Base-by-base conservation (phyloP, 1,140 invertebrate species). In the Platorchestia sp. region DNA sequence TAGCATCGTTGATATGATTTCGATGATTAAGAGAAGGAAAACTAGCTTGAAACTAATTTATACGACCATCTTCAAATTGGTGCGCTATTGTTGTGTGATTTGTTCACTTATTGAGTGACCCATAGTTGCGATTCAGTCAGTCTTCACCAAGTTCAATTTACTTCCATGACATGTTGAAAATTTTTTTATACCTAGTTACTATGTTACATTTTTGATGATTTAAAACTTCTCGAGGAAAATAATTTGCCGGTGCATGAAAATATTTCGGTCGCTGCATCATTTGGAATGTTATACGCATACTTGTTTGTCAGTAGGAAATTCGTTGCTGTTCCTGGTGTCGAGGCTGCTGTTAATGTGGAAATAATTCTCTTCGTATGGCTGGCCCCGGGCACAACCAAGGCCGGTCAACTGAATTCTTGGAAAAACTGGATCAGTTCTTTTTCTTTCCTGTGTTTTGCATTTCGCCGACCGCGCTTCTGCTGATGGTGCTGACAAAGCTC, bases 351-450 rank as follows among this genome's bases (percentile, higher is more conserved):
- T 45, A 45, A 42, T 45, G 91, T 16, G 36, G 91, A 44, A 93
- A 44, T 45, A 93, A 93, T 93, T 93, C 44, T 44, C 45, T 93
- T 47, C 41, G 86, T n/a, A 44, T 44, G 91, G 43, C 45, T 36
- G 41, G 91, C 91, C 91, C 6, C 91, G 45, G 91, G 91, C 91
- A 10, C 43, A 47, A 42, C 91, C 91, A 93, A 93, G 91, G 91
- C 91, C 91, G 91, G 91, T 44, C 91, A 45, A 93, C 91, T n/a
- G 91, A 45, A 44, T 45, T 93, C 91, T 93, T 47, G 91, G 43
- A 93, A 45, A 89, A 93, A 93, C 43, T 90, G 87, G 87, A 90
- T 90, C 41, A 90, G 87, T 10, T 5, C 87, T 90, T 90, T 45
- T 90, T 90, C 22, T 90, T 90, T 90, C 44, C 7, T 14, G 41